These are phyloP conservation scores for Perca schrenkii DNA, from an alignment of 2,113 vertebrate species.

Conservation along the genomic window DNA sequence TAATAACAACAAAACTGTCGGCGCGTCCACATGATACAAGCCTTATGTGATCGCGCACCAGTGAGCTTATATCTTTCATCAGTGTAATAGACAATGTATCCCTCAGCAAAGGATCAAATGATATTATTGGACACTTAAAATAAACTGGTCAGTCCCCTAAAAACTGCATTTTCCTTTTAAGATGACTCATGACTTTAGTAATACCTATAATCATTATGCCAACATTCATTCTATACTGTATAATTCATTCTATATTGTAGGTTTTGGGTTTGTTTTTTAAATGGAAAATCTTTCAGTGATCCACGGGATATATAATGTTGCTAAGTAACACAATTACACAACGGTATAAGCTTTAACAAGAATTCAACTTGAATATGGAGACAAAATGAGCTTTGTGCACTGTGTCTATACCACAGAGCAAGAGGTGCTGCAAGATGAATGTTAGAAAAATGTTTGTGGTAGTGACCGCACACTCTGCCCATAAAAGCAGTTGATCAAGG, in stretches of 20 bases:
- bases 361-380: conserved; percentile 1
- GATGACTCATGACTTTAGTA: neutral
- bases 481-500: neutral
- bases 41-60: too few relatives aligned
- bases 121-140: neutral
- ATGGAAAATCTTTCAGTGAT: conserved; percentile 9
- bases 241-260: neutral
- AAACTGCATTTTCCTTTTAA: neutral
- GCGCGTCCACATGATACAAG: too few relatives aligned
- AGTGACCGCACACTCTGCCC: neutral
- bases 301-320: conserved; percentile 40
- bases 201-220: neutral
- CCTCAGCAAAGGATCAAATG: neutral
- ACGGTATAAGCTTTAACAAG: conserved; percentile 11
- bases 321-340: conserved; percentile 52
- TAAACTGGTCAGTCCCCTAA: neutral
- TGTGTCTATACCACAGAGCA: neutral
- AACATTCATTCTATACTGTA: neutral
- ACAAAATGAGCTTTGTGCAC: neutral
- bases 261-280: conserved; percentile 21
- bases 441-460: neutral
- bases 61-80: neutral
- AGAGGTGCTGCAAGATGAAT: neutral
- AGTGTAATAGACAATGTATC: neutral
- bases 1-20: too few relatives aligned